These are phyloP conservation scores for Hydropsyche betteni DNA, from an alignment of 2,888 invertebrate genomes.

Conservation along the genomic window DNA sequence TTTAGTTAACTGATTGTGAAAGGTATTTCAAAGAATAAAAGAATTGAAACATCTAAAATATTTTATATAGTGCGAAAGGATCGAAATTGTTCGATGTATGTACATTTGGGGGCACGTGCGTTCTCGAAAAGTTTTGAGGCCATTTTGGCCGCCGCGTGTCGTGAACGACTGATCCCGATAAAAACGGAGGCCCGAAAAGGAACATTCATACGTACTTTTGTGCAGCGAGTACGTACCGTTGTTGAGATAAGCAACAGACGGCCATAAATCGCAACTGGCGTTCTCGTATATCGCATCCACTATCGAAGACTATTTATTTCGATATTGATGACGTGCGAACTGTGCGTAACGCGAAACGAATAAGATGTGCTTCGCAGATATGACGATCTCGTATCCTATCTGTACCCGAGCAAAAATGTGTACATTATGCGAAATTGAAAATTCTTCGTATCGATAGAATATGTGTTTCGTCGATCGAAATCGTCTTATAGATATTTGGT, in stretches of 20 bases:
- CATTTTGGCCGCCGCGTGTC: neutral
- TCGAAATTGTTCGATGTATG: neutral
- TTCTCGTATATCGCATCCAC: slow-evolving; percentile 41
- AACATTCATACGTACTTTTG: neutral
- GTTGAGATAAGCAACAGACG: slow-evolving; percentile 40
- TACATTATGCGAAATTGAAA: no score
- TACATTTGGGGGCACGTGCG: neutral
- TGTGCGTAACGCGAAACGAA: slow-evolving; percentile 46
- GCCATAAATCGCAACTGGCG: slow-evolving; percentile 47
- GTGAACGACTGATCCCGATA: neutral
- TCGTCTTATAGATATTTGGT: no score
- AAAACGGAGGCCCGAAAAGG: neutral
- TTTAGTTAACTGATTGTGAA: no score
- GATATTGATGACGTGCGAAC: slow-evolving; percentile 50
- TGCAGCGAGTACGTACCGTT: slow-evolving; percentile 40
- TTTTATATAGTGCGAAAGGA: no score
- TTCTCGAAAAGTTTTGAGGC: slow-evolving; percentile 10
- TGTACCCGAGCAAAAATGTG: no score
- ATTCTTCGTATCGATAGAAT: no score
- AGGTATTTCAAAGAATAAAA: no score
- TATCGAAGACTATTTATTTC: slow-evolving; percentile 50
- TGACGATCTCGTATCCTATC: no score
- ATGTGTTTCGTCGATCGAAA: no score
- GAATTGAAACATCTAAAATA: no score
- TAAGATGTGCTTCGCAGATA: slow-evolving; percentile 41